phyloP scores from a whole-genome alignment of 2,888 invertebrate species.

The Tetrapedia diversipes region DNA sequence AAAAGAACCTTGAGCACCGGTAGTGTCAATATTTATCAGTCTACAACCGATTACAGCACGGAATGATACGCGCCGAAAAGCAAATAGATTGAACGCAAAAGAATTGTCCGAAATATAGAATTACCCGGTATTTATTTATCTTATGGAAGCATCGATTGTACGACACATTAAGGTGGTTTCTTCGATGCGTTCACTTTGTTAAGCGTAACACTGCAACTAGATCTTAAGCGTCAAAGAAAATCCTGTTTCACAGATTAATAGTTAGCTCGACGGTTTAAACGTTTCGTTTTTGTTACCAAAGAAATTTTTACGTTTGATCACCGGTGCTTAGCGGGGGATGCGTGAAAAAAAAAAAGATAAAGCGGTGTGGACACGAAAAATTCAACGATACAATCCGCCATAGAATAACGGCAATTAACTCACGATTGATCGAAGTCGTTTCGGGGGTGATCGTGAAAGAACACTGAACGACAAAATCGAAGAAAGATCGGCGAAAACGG shows the following conservation, averaged over 20 bases:
- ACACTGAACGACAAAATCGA: constrained; percentile 26
- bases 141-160: too few species aligned
- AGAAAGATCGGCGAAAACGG: constrained; percentile 23
- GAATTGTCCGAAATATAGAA: too few species aligned
- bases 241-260: constrained; percentile 12
- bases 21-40: constrained; percentile 29
- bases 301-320: not conserved
- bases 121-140: too few species aligned
- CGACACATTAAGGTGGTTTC: too few species aligned
- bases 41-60: too few species aligned
- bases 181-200: not conserved
- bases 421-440: constrained; percentile 36
- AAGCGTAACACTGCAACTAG: too few species aligned
- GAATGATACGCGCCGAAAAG: too few species aligned
- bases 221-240: not conserved
- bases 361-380: not conserved
- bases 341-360: not conserved
- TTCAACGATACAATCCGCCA: not conserved
- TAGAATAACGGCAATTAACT: constrained; percentile 32
- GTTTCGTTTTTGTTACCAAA: not conserved
- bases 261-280: too few species aligned
- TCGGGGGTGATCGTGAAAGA: constrained; percentile 7
- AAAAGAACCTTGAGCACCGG: not conserved
- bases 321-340: not conserved
- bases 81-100: too few species aligned